These are phyloP conservation scores for Bombus ignitus DNA, from an alignment of 1,140 invertebrate genomes.

Conservation along the genomic window DNA sequence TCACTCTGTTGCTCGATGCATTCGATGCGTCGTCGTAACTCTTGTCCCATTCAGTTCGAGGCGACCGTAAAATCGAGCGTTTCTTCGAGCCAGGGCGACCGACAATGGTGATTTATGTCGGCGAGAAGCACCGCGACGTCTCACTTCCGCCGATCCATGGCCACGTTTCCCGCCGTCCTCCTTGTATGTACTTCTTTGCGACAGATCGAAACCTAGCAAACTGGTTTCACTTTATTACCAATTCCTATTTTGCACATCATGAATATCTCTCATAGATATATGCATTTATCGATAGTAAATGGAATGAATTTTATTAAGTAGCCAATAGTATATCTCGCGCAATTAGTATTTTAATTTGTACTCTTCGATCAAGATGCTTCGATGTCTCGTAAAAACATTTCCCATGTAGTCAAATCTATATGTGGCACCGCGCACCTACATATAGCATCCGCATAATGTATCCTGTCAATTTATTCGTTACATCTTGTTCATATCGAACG, in stretches of 20 bases:
- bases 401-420: too few species aligned
- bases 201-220: constrained; percentile 17
- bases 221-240: background rate
- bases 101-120: constrained; percentile 64
- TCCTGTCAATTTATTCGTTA: too few species aligned
- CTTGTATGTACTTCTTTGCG: background rate
- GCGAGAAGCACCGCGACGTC: constrained; percentile 46
- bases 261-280: background rate
- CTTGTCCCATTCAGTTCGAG: constrained; percentile 71
- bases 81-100: constrained; percentile 54
- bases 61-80: constrained; percentile 68
- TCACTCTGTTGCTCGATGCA: constrained; percentile 33
- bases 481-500: too few species aligned
- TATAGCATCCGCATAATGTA: too few species aligned
- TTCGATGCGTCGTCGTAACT: constrained; percentile 65
- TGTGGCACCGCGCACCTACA: too few species aligned
- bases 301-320: too few species aligned
- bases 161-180: constrained; percentile 8
- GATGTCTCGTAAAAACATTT: too few species aligned
- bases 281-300: background rate
- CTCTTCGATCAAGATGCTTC: too few species aligned
- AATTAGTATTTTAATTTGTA: too few species aligned
- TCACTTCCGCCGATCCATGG: constrained; percentile 59
- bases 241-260: background rate
- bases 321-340: too few species aligned